Conservation (phyloP, 2,888 invertebrate genomes). For the Poecilus cupreus region DNA sequence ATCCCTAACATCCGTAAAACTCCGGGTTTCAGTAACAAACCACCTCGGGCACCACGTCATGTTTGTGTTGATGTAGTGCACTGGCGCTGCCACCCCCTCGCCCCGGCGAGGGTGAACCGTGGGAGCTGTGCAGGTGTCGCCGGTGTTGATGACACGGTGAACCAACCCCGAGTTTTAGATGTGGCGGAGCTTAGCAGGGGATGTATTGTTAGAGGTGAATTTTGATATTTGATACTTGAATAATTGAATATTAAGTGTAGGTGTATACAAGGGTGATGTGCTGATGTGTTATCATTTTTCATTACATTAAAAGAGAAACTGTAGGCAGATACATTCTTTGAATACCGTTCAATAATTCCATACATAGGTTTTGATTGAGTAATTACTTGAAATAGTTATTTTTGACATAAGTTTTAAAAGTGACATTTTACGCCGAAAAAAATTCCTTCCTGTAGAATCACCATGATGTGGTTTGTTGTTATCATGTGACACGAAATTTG, state of each 20-base stretch:
- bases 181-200: background rate
- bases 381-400: too few relatives aligned
- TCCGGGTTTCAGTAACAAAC: too few relatives aligned
- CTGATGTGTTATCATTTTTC: background rate
- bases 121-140: slow-evolving; percentile 66
- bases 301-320: too few relatives aligned
- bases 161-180: background rate
- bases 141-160: slow-evolving; percentile 66
- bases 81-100: background rate
- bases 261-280: background rate
- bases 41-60: background rate
- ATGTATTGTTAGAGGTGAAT: slow-evolving; percentile 8
- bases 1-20: too few relatives aligned
- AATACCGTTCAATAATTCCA: too few relatives aligned
- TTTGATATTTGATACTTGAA: slow-evolving; percentile 33
- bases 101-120: slow-evolving; percentile 60
- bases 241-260: slow-evolving; percentile 45
- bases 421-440: too few relatives aligned
- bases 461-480: too few relatives aligned
- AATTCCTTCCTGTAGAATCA: too few relatives aligned
- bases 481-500: too few relatives aligned
- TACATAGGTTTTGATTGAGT: too few relatives aligned
- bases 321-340: too few relatives aligned
- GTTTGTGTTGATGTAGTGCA: slow-evolving; percentile 5
- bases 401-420: too few relatives aligned